Evolutionary conservation across 2,797 vertebrate genomes (phyloP).

Genomic region (Pteropus rufus): DNA sequence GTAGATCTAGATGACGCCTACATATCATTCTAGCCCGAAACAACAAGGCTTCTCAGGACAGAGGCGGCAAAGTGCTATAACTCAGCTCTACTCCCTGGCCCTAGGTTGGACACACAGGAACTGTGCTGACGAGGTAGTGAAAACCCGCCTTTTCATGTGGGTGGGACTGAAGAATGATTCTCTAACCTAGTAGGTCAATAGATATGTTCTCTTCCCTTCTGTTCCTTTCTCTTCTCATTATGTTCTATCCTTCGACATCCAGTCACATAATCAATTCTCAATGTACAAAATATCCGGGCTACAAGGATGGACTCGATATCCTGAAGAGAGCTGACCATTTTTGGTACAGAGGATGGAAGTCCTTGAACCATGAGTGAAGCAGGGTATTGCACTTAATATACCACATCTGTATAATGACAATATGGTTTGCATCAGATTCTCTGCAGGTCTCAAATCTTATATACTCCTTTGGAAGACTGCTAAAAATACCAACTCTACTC

Average conservation of each 20-base stretch:
- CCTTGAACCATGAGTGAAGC: accelerated
- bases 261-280: not conserved
- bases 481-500: not conserved
- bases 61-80: accelerated
- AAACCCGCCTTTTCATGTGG: not conserved
- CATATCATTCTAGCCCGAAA: not conserved
- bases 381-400: accelerated
- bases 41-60: accelerated
- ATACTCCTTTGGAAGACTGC: not conserved
- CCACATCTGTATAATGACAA: no score
- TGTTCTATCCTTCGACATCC: not conserved
- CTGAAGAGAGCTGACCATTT: not conserved
- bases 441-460: not conserved
- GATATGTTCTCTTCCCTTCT: accelerated
- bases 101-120: not conserved
- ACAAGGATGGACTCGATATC: not conserved
- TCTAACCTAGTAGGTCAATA: not conserved
- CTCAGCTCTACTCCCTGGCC: not conserved
- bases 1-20: accelerated
- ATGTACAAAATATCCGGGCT: not conserved
- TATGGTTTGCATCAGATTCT: not conserved
- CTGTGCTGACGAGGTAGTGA: accelerated
- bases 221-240: not conserved
- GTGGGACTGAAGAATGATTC: not conserved
- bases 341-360: accelerated